Base-by-base conservation (phyloP, 2,888 invertebrate species). In the Pherbina coryleti region DNA sequence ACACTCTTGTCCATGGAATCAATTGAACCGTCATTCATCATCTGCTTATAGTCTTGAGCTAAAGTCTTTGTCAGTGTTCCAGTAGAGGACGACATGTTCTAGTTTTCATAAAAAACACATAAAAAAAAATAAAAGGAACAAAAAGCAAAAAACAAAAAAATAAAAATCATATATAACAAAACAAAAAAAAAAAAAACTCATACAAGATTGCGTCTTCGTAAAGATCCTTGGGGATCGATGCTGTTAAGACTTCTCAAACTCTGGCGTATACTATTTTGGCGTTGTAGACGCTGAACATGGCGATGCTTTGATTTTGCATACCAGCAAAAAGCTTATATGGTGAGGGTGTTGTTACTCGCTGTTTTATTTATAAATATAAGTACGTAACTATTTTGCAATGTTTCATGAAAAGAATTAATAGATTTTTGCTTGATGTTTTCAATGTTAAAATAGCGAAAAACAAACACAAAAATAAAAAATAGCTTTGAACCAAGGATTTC, bases 1-100 rank as follows among this genome's bases (percentile, higher is more conserved):
- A 95, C 95, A 34, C 96, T 96, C 85, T 97, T 97, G 86, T 96
- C 96, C 93, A 97, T 96, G 0, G 96, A 96, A 87, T 97, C 97
- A 82, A 97, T 92, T 69, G 97, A 97, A 0, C 95, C 94, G 72
- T 95, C 95, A n/a, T 94, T 92, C 88, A 95, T 92, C 92, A 95
- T 95, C 85, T 95, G 95, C 84, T 95, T 94, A 87, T 96, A 96
- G 84, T 96, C 95, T 51, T 93, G 92, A 17, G 82, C 94, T 51
- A 93, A 92, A 83, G 93, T 93, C 79, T 93, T 91, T 17, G 95
- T 95, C 69, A 94, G 86, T 0, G 94, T 94, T 78, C 95, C 95
- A 0, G 95, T 95, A n/a, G 96, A 95, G 70, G 94, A 91, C 73
- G 89, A 88, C 84, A 95, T 93, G 82, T 95, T 95, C 96, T 96